Evolutionary conservation across 1,140 invertebrate genomes (phyloP).

Genomic region (Calliopsis andreniformis): DNA sequence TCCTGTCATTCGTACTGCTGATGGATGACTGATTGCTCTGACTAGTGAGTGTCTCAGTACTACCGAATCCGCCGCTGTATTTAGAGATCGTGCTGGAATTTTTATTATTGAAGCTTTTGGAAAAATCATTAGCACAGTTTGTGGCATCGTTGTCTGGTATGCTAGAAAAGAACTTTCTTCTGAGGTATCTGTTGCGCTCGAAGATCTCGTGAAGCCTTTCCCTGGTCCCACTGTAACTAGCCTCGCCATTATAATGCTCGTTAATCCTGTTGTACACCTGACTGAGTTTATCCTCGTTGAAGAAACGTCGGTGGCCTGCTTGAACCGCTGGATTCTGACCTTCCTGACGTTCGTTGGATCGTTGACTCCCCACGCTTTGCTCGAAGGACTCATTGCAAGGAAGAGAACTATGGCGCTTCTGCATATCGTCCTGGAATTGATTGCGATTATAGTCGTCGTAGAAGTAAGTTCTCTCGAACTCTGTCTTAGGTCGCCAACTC

Average conservation of each 20-base stretch:
- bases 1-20: constrained; percentile 73
- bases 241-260: constrained; percentile 27
- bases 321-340: neutral
- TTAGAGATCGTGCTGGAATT: constrained; percentile 17
- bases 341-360: neutral
- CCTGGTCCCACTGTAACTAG: constrained; percentile 70
- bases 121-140: neutral
- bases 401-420: neutral
- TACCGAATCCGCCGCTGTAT: constrained; percentile 72
- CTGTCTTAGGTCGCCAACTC: constrained; percentile 73
- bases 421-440: neutral
- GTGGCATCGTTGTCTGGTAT: constrained; percentile 43
- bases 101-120: neutral
- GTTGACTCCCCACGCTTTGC: neutral
- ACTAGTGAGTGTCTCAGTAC: constrained; percentile 78
- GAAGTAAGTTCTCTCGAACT: constrained; percentile 76
- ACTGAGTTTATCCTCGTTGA: neutral
- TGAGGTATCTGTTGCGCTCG: constrained; percentile 75
- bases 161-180: constrained; percentile 75
- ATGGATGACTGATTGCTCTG: constrained; percentile 78
- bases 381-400: neutral
- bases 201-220: constrained; percentile 79
- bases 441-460: constrained; percentile 60
- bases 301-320: neutral
- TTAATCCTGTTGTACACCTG: neutral